These are phyloP conservation scores for Mythimna lalbum DNA, from an alignment of 2,888 invertebrate genomes.

Conservation along the genomic window DNA sequence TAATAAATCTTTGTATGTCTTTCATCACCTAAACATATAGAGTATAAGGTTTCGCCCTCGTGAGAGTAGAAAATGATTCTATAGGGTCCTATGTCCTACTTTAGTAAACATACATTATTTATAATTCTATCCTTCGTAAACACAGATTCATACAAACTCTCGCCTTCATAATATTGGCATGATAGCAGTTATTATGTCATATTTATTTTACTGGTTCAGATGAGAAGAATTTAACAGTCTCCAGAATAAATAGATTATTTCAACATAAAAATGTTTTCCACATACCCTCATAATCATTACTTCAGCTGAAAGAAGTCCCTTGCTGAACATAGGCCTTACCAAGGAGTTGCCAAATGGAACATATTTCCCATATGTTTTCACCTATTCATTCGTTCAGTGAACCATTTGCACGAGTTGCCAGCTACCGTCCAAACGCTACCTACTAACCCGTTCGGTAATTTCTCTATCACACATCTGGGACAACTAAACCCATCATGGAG, in stretches of 20 bases:
- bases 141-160: too few species aligned
- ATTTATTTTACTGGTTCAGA: background rate
- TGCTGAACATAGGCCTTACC: background rate
- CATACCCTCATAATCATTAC: background rate
- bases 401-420: constrained; percentile 8
- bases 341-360: too few species aligned
- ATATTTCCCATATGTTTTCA: background rate
- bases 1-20: too few species aligned
- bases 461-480: constrained; percentile 59
- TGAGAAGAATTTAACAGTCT: background rate
- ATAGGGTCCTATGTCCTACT: too few species aligned
- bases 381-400: constrained; percentile 1
- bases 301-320: background rate
- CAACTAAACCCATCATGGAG: constrained; percentile 54
- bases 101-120: too few species aligned
- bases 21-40: too few species aligned
- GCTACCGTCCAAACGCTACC: constrained; percentile 12
- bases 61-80: too few species aligned
- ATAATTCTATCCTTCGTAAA: too few species aligned
- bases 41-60: too few species aligned
- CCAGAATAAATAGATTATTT: too few species aligned
- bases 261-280: background rate
- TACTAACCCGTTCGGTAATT: constrained; percentile 52
- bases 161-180: too few species aligned
- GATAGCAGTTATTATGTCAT: too few species aligned